Evolutionary conservation across 2,888 invertebrate species (phyloP), one percentile per base, ranked within the genome.

Genomic region (Iselma pallidipennis): DNA sequence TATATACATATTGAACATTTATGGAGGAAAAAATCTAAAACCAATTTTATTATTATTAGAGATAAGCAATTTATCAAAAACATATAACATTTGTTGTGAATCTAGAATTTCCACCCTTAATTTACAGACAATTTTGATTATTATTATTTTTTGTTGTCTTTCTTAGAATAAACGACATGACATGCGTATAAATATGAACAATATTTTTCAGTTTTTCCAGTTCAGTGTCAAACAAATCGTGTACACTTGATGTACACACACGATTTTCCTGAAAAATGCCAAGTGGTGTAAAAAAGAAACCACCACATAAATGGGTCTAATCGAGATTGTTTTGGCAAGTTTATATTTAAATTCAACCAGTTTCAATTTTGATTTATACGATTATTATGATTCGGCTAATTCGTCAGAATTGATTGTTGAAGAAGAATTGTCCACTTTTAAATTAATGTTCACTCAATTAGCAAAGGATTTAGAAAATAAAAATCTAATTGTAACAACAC

Each of bases 311-410:
- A 71, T 71, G 71, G 70, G 70, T 16, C 48, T 71, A 26, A 58
- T 65, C 19, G 71, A 72, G 53, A 51, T 68, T 6, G 51, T 68
- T 51, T 45, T 72, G 26, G 53, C 66, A n/a, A 57, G 63, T 21
- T 57, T 73, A 33, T 71, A 69, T 63, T 52, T 69, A 25, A 73
- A 72, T 57, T 52, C 56, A 49, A 68, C 73, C 4, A 69, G 67
- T 55, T 54, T 58, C n/a, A 55, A 33, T 52, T 53, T 10, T 7
- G 53, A 31, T 21, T 12, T 6, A 5, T 26, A 0, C 3, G 16
- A 26, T 19, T 9, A 50, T 29, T 26, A 10, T 16, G 48, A 48
- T 48, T 29, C 19, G 55, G 58, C 49, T 19, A 50, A 23, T 23
- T 25, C 49, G 1, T 21, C 19, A 1, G 33, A 50, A 21, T 16